These are phyloP conservation scores for Trichechus manatus DNA, from an alignment of 2,113 vertebrate species.

Conservation along the genomic window DNA sequence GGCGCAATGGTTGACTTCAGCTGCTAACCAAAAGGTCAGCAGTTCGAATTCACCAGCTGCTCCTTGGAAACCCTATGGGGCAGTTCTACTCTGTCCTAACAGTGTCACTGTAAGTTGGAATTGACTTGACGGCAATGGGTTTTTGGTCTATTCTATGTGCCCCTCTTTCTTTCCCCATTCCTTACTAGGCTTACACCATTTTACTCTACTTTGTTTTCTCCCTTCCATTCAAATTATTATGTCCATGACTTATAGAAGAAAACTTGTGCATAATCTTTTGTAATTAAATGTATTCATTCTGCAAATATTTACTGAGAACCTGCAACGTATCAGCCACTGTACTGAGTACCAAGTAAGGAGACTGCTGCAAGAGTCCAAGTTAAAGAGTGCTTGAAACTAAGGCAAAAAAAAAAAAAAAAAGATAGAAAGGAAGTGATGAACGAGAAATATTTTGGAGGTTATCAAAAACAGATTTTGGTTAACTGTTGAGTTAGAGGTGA, in stretches of 20 bases:
- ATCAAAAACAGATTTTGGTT: background rate
- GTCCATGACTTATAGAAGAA: background rate
- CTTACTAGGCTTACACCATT: background rate
- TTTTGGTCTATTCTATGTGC: background rate
- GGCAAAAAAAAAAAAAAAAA: background rate
- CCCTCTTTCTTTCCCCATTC: background rate
- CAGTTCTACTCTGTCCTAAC: no score
- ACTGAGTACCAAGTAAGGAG: background rate
- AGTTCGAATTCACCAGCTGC: no score
- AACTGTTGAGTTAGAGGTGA: background rate
- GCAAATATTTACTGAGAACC: background rate
- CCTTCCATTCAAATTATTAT: constrained; percentile 36
- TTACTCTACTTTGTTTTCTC: background rate
- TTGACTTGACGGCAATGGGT: no score
- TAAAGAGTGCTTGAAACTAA: background rate
- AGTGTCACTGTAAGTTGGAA: no score
- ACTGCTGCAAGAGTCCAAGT: background rate
- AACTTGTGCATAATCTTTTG: background rate
- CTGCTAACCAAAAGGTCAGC: no score
- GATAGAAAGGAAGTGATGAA: background rate
- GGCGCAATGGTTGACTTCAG: no score
- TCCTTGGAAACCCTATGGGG: no score
- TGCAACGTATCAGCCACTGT: background rate
- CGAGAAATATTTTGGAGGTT: background rate
- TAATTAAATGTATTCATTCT: background rate